Base-by-base conservation (phyloP, 2,888 invertebrate genomes). In the Empis stercorea region DNA sequence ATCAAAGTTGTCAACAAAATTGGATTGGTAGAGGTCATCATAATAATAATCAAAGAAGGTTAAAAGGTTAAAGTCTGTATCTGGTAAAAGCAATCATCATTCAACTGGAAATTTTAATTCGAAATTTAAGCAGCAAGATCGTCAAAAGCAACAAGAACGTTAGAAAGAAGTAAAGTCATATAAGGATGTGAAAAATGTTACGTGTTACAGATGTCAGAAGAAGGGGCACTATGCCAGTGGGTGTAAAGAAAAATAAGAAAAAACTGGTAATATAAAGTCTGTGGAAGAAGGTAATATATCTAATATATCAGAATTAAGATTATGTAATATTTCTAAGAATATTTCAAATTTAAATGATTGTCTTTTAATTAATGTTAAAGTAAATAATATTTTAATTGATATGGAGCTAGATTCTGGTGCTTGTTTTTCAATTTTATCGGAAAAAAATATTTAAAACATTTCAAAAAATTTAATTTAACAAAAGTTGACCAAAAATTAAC, bases 351-450 rank as follows among this genome's bases (percentile, higher is more conserved):
- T 34, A 34, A 13, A 34, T 34, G n/a, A n/a, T 13, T 5, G n/a
- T 5, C 34, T 34, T 6, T n/a, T 34, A 13, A 34, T 11, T 13
- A 34, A 34, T 13, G 6, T 34, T 13, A 34, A 13, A n/a, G n/a
- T 34, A 13, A 34, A 48, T 32, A 43, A 46, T 20, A 37, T 16
- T 32, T 10, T 38, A 37, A 11, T 48, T 14, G 47, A 44, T 34
- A 49, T 51, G 48, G 52, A 51, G 44, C 30, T 53, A 10, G 51
- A 53, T 43, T 41, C 51, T 16, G 53, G 48, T 16, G 51, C 51
- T 17, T 44, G 44, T 30, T 48, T 50, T 30, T 48, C 43, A 5
- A 47, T 53, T 16, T 51, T 45, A 40, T 38, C 34, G 43, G 39
- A 36, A 23, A 15, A n/a, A 43, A 47, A 44, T 48, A 43, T 43